phyloP scores from a whole-genome alignment of 2,888 invertebrate species.

The Lycia hirtaria region DNA sequence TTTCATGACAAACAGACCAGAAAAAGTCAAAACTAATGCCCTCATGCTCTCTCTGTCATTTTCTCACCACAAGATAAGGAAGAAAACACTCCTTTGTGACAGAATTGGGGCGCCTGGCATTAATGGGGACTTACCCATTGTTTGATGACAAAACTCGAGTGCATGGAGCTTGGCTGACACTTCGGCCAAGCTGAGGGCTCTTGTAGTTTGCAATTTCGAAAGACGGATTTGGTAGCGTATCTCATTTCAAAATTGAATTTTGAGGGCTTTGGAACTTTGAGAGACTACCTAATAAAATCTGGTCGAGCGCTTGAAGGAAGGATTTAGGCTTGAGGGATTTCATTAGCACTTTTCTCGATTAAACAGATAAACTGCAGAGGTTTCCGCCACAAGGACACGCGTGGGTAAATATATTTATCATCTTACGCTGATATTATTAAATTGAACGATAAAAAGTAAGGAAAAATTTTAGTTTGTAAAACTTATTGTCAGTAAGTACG shows the following conservation, averaged over 20 bases:
- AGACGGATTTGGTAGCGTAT: constrained; percentile 1
- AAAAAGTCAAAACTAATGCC: constrained; percentile 3
- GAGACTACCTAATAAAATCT: neutral
- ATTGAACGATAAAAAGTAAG: no score
- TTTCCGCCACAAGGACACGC: no score
- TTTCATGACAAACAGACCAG: no score
- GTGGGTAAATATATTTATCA: no score
- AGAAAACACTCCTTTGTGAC: constrained; percentile 21
- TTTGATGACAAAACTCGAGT: constrained; percentile 40
- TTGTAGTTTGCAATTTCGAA: constrained; percentile 21
- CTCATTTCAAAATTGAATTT: constrained; percentile 8
- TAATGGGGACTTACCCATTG: constrained; percentile 31
- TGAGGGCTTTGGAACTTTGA: constrained; percentile 1
- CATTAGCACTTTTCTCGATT: no score
- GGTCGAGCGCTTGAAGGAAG: neutral
- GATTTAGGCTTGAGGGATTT: neutral
- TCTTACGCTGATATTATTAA: no score
- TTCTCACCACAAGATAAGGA: constrained; percentile 11
- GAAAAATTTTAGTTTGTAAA: no score
- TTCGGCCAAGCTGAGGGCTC: constrained; percentile 19
- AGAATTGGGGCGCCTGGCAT: constrained; percentile 28
- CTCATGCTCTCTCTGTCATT: constrained; percentile 16
- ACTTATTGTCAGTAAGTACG: no score
- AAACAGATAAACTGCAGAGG: no score
- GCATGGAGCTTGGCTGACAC: constrained; percentile 30